Evolutionary conservation across 2,113 vertebrate species (phyloP).

Genomic region (Festucalex cinctus): DNA sequence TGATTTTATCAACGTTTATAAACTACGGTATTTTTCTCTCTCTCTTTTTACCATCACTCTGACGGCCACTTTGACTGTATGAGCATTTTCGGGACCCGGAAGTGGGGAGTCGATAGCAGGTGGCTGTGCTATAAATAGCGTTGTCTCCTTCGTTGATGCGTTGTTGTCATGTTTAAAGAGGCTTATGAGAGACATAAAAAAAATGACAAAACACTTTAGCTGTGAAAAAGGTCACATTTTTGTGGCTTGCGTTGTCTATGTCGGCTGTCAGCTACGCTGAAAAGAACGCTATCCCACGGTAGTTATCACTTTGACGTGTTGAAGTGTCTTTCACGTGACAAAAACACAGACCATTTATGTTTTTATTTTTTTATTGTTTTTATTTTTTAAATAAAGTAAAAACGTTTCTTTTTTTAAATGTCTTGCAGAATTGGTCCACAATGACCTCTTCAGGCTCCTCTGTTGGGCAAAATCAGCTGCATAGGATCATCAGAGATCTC

Average conservation of each 20-base stretch:
- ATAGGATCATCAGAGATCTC: constrained; percentile 90
- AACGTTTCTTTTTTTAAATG: background rate
- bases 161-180: background rate
- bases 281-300: background rate
- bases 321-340: background rate
- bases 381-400: background rate
- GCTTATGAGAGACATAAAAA: background rate
- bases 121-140: constrained; percentile 26
- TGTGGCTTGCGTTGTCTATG: background rate
- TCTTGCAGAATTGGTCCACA: constrained; percentile 11
- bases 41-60: background rate
- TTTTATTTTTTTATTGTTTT: background rate
- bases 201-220: background rate
- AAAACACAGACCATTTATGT: background rate
- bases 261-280: background rate
- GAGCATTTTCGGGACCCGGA: background rate
- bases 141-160: background rate
- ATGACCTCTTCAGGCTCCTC: constrained; percentile 76
- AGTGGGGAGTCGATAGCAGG: constrained; percentile 41
- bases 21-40: background rate
- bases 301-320: background rate
- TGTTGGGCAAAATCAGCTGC: constrained; percentile 85
- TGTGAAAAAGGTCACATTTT: background rate
- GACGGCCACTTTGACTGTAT: background rate
- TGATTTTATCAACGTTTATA: background rate